Evolutionary conservation across 2,888 invertebrate genomes (phyloP).

Genomic region (Arge pagana): DNA sequence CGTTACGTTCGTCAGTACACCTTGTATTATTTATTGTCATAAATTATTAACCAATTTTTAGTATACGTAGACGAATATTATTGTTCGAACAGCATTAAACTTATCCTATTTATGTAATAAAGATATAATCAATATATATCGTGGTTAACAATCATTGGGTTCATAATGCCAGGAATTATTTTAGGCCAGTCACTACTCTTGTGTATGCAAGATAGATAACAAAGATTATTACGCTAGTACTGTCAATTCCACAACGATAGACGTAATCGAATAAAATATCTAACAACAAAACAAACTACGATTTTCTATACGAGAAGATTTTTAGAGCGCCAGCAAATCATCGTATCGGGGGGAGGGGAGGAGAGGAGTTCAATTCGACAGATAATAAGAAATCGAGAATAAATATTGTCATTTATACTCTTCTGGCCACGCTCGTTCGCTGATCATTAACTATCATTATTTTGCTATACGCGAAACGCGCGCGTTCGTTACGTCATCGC

Average conservation of each 20-base stretch:
- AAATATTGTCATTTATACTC: too few relatives aligned
- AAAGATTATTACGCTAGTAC: slow-evolving; percentile 24
- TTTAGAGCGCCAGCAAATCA: too few relatives aligned
- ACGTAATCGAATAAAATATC: slow-evolving; percentile 16
- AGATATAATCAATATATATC: slow-evolving; percentile 32
- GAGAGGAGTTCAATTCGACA: too few relatives aligned
- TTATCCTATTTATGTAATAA: slow-evolving; percentile 46
- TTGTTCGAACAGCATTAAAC: slow-evolving; percentile 59
- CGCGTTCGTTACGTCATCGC: too few relatives aligned
- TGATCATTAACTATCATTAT: too few relatives aligned
- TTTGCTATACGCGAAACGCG: too few relatives aligned
- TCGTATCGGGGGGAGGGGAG: too few relatives aligned
- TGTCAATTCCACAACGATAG: slow-evolving; percentile 25
- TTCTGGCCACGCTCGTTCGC: too few relatives aligned
- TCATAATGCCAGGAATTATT: slow-evolving; percentile 42
- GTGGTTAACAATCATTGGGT: slow-evolving; percentile 31
- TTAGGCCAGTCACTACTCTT: slow-evolving; percentile 57
- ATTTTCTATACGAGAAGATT: too few relatives aligned
- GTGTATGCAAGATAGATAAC: slow-evolving; percentile 3
- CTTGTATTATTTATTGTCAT: slow-evolving; percentile 44
- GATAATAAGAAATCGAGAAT: too few relatives aligned
- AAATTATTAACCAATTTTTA: slow-evolving; percentile 45
- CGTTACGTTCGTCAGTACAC: too few relatives aligned
- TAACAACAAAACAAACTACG: slow-evolving; percentile 13
- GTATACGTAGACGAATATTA: slow-evolving; percentile 55